A percentile compares a stretch with the other conserved stretches of the same genome.
Evolutionary conservation across 2,888 invertebrate species (phyloP).

Genomic region (Drosophila acutilabella): DNA sequence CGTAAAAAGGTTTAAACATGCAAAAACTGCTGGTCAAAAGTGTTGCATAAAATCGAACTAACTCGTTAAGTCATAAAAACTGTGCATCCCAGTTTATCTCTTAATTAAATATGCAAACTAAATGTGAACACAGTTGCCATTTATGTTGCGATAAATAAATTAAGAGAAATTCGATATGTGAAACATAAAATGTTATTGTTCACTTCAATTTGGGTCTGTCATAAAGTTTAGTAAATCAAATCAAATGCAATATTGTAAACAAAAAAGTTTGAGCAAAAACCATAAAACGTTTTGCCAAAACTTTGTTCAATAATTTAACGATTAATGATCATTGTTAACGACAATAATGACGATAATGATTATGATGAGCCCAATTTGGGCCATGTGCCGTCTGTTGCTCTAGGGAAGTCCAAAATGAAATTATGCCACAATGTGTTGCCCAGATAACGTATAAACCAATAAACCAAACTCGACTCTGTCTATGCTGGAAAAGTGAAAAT

Average conservation of each 20-base stretch:
- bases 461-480: conserved; percentile 24
- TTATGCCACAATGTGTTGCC: conserved; percentile 54
- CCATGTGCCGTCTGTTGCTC: conserved; percentile 24
- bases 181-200: conserved; percentile 41
- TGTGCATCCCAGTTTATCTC: conserved; percentile 11
- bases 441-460: conserved; percentile 26
- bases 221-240: conserved; percentile 59
- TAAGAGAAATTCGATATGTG: conserved; percentile 31
- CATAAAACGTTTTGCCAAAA: conserved; percentile 44
- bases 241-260: conserved; percentile 47
- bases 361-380: conserved; percentile 45
- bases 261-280: conserved; percentile 17
- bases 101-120: conserved; percentile 57
- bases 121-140: conserved; percentile 42
- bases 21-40: not conserved
- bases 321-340: conserved; percentile 17
- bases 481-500: conserved; percentile 38
- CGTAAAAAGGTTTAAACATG: not conserved
- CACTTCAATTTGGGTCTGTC: conserved; percentile 24
- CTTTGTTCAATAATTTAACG: conserved; percentile 37
- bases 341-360: conserved; percentile 31
- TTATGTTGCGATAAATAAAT: conserved; percentile 60
- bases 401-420: conserved; percentile 36
- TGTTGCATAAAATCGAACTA: not conserved
- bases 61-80: conserved; percentile 4